Base-by-base conservation (phyloP, 2,888 invertebrate species). In the Copidosoma aretas region DNA sequence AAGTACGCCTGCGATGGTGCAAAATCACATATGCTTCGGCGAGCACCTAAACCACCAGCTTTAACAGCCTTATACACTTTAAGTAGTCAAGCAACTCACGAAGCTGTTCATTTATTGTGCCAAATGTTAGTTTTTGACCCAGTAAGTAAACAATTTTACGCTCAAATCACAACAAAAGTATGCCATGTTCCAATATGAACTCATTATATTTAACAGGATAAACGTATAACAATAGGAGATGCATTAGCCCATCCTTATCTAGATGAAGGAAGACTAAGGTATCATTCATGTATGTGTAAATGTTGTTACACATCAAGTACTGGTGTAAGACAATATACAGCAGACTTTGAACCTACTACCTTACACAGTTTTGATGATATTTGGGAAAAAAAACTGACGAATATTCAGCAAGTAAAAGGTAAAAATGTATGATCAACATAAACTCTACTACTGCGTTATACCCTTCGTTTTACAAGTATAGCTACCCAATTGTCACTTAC, bases 201-300 rank as follows among this genome's bases (percentile, higher is more conserved):
- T 15, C 12, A 60, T 64, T 21, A 17, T 93, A 32, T 32, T 32
- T 32, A 8, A 32, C 32, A 32, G 32, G 92, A 95, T 80, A 96
- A 97, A 86, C 90, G 99, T 80, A 95, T 98, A 84, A 92, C 93
- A 1, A 97, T 98, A 64, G 91, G 93, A 69, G 96, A 98, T 84
- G 98, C 98, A 43, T 88, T 99, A 76, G 93, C 95, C 65, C 98
- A 98, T 87, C 97, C 97, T 10, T 99, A 98, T 86, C 87, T 99
- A 75, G 98, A 98, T 82, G 99, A 99, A 84, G 99, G 98, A 39
- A 90, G 99, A 75, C 89, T 99, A 80, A 91, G 99, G 80, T 99
- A 98, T 88, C 99, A 99, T 87, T 98, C 98, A 73, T 99, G 99
- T 86, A 99, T 99, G 99, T 99, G 99, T 88, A 93, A 93, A 84